Evolutionary conservation across 2,888 invertebrate genomes (phyloP).

Genomic region (Sphaerophoria taeniata): DNA sequence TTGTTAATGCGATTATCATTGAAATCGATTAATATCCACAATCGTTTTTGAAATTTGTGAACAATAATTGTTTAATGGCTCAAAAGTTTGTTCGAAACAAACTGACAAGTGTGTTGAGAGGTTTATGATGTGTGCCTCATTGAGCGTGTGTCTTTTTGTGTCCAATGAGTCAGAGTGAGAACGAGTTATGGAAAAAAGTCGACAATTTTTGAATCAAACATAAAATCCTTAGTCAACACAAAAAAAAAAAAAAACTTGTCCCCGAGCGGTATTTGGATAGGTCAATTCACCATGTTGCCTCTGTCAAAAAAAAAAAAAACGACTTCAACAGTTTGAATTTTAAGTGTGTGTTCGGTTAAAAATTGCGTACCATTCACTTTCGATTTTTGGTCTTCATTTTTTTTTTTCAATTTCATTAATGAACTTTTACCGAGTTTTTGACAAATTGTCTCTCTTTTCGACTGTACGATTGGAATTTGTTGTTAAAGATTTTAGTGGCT

Average conservation of each 20-base stretch:
- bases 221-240: conserved; percentile 50
- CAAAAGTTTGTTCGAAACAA: too few species aligned
- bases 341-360: background rate
- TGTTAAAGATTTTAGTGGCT: background rate
- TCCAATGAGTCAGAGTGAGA: conserved; percentile 41
- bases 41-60: background rate
- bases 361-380: conserved; percentile 32
- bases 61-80: too few species aligned
- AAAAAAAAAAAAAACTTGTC: conserved; percentile 34
- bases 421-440: background rate
- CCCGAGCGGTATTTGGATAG: conserved; percentile 50
- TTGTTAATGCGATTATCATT: background rate
- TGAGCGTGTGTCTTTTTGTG: conserved; percentile 30
- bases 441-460: background rate
- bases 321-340: background rate
- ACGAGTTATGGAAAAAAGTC: conserved; percentile 33
- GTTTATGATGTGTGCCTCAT: conserved; percentile 45
- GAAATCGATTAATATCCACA: conserved; percentile 51
- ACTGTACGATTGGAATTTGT: background rate
- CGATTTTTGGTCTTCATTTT: background rate
- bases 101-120: conserved; percentile 3
- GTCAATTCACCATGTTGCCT: conserved; percentile 14
- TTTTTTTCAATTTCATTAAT: background rate
- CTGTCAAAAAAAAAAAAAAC: conserved; percentile 5
- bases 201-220: conserved; percentile 41